Conservation (phyloP, 1,140 invertebrate genomes). For the Ceratina calcarata region DNA sequence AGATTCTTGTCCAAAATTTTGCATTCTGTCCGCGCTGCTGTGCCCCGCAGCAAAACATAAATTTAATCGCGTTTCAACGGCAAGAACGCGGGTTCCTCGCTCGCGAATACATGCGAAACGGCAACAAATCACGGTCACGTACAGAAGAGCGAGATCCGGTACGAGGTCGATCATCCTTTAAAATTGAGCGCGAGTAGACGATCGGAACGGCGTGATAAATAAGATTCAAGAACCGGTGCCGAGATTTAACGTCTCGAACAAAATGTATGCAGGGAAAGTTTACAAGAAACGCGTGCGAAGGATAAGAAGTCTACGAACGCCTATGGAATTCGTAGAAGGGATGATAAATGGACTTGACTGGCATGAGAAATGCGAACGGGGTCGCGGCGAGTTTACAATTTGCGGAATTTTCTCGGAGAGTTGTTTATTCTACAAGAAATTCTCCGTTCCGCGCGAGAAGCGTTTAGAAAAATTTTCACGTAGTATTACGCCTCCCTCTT, state of each 20-base stretch:
- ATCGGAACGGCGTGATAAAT: conserved; percentile 36
- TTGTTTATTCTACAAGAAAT: conserved; percentile 19
- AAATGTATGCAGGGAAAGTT: no score
- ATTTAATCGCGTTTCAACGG: conserved; percentile 23
- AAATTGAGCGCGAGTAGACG: conserved; percentile 23
- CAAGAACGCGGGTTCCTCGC: neutral
- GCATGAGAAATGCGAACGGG: neutral
- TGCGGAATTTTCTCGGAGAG: neutral
- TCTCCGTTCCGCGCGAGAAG: rapidly evolving
- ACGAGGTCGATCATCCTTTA: no score
- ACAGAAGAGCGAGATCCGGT: no score
- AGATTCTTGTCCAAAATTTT: no score
- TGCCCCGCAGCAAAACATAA: neutral
- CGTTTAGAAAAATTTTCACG: conserved; percentile 26
- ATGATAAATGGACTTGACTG: conserved; percentile 1
- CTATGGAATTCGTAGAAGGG: conserved; percentile 1
- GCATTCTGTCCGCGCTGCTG: no score
- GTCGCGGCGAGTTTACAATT: neutral
- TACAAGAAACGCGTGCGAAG: no score
- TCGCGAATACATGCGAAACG: neutral
- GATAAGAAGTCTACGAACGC: no score
- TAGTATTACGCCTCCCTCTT: neutral
- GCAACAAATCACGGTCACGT: no score
- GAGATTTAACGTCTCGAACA: conserved; percentile 28
- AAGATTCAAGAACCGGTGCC: conserved; percentile 15